Conservation (phyloP, 2,113 vertebrate genomes). For the Marmota flaviventris region DNA sequence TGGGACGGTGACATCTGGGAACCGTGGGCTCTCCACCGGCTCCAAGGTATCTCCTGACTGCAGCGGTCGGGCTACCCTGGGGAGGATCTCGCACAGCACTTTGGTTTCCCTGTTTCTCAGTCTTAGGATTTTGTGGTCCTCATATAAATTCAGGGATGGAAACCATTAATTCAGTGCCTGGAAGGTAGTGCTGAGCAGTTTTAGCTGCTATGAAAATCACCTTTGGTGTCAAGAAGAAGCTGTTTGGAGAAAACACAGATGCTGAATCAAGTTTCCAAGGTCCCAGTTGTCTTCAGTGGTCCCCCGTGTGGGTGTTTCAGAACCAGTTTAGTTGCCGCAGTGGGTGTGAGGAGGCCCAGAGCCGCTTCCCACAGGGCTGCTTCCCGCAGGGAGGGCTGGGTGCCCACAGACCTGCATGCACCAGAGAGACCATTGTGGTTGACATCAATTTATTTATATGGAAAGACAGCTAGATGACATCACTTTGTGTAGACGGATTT, state of each 20-base stretch:
- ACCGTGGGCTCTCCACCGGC: neutral
- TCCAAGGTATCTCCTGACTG: neutral
- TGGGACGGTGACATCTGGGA: too few species aligned
- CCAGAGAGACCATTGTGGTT: neutral
- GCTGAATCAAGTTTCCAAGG: neutral
- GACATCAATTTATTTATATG: neutral
- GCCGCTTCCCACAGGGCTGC: neutral
- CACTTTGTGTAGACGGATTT: neutral
- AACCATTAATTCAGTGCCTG: too few species aligned
- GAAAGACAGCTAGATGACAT: neutral
- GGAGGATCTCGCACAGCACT: rapidly evolving
- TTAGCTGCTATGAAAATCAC: neutral
- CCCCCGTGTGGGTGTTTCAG: neutral
- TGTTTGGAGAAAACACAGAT: neutral
- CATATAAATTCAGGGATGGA: neutral
- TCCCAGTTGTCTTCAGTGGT: neutral
- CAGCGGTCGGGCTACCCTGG: rapidly evolving
- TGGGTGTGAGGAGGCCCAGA: rapidly evolving
- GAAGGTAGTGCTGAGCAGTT: neutral
- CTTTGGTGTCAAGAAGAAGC: neutral
- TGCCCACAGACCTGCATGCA: neutral
- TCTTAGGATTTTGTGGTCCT: neutral
- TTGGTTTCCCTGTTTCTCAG: neutral
- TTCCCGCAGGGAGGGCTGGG: neutral
- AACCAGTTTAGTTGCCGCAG: neutral